These are phyloP conservation scores for Pseudochaenichthys georgianus DNA, from an alignment of 2,797 vertebrate species.

Conservation along the genomic window DNA sequence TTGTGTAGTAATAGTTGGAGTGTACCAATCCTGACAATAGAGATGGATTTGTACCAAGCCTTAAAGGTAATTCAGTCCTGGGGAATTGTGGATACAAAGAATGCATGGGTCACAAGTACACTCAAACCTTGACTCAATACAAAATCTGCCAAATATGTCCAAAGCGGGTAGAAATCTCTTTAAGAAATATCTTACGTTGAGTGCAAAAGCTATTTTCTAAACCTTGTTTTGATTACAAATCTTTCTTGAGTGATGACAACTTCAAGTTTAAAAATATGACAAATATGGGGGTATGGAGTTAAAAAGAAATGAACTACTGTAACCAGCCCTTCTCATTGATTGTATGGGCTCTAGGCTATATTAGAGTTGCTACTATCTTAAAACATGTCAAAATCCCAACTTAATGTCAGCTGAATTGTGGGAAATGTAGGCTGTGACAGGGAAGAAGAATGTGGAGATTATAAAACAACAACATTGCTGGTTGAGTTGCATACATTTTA, in stretches of 20 bases:
- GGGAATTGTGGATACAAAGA: background rate
- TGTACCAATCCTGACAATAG: background rate
- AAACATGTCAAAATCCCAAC: too few relatives aligned
- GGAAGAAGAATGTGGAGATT: background rate
- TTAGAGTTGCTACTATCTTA: too few relatives aligned
- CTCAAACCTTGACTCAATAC: background rate
- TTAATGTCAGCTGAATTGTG: background rate
- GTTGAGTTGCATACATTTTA: background rate
- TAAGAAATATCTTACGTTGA: background rate
- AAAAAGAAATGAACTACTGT: background rate
- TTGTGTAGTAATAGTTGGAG: slow-evolving; percentile 8
- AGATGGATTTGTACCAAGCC: background rate
- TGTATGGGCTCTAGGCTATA: too few relatives aligned
- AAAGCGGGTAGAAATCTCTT: background rate
- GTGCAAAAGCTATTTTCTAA: background rate
- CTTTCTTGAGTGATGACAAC: too few relatives aligned
- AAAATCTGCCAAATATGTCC: background rate
- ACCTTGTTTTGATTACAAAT: too few relatives aligned
- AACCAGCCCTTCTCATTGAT: too few relatives aligned
- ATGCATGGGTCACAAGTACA: background rate
- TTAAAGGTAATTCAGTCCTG: background rate
- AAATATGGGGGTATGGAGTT: background rate
- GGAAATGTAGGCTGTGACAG: background rate
- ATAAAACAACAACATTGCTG: background rate
- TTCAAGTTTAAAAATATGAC: too few relatives aligned